Percentiles rank a stretch among this genome's conserved stretches.
Evolutionary conservation across 2,113 vertebrate genomes (phyloP).

Genomic region (Tupaia chinensis): DNA sequence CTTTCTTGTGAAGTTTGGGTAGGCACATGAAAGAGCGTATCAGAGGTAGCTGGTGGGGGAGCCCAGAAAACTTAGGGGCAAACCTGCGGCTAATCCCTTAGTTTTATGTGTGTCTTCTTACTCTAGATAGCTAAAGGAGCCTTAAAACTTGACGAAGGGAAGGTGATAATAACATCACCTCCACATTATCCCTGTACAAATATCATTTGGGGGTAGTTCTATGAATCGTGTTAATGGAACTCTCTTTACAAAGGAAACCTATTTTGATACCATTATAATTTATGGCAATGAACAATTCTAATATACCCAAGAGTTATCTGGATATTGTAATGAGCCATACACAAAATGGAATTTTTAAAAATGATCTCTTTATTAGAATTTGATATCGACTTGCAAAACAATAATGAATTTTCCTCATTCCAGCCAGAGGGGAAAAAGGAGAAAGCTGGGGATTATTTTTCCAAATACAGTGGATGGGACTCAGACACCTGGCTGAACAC

Average conservation of each 20-base stretch:
- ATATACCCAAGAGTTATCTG: conserved; percentile 60
- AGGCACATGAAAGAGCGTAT: not conserved
- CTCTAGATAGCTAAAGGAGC: not conserved
- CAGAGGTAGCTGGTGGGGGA: fast-evolving
- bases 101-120: not conserved
- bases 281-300: conserved; percentile 71
- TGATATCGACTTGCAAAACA: conserved; percentile 68
- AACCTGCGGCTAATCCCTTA: not conserved
- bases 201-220: conserved; percentile 29
- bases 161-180: not conserved
- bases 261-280: conserved; percentile 64
- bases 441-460: not conserved
- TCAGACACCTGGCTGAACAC: not conserved
- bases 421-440: not conserved
- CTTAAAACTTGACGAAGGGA: not conserved
- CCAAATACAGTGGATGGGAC: conserved; percentile 17
- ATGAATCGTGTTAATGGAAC: conserved; percentile 58
- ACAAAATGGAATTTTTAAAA: conserved; percentile 68
- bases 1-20: not conserved
- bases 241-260: conserved; percentile 67
- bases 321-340: conserved; percentile 70
- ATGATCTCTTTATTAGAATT: conserved; percentile 73
- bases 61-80: not conserved
- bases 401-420: conserved; percentile 52
- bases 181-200: conserved; percentile 14